Percentiles rank a stretch among this genome's conserved stretches.
These are phyloP conservation scores for Sarcophilus harrisii DNA, from an alignment of 2,797 vertebrate species.

Conservation along the genomic window DNA sequence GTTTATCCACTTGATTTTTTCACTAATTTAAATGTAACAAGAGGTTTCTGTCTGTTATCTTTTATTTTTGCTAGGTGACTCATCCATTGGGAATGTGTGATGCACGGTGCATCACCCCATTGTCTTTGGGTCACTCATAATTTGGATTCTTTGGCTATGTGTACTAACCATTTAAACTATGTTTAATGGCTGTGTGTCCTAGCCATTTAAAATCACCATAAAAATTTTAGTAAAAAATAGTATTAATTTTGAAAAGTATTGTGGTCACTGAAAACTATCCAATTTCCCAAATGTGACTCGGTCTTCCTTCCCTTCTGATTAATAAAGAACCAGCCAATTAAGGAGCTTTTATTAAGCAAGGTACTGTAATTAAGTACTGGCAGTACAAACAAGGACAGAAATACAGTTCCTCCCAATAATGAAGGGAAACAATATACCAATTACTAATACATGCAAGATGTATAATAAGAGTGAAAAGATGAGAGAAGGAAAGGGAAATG, in stretches of 20 bases:
- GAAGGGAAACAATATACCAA: background rate
- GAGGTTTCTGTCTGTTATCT: background rate
- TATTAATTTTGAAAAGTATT: background rate
- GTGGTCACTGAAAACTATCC: background rate
- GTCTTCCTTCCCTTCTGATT: background rate
- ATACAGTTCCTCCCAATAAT: background rate
- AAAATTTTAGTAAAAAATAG: background rate
- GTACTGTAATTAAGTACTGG: background rate
- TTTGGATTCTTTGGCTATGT: background rate
- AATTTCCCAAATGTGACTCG: background rate
- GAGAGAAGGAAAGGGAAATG: background rate
- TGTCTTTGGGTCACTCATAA: background rate
- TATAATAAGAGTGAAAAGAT: background rate
- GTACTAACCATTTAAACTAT: background rate
- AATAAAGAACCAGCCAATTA: background rate
- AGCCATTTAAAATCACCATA: background rate
- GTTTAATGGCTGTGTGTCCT: background rate
- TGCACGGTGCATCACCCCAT: background rate
- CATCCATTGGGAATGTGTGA: background rate
- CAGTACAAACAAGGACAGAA: background rate
- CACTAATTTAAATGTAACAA: background rate
- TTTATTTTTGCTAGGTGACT: background rate
- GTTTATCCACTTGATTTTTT: background rate
- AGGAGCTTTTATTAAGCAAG: background rate
- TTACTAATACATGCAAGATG: background rate